Conservation (phyloP, 2,888 invertebrate genomes). For the Hirudinaria manillensis region DNA sequence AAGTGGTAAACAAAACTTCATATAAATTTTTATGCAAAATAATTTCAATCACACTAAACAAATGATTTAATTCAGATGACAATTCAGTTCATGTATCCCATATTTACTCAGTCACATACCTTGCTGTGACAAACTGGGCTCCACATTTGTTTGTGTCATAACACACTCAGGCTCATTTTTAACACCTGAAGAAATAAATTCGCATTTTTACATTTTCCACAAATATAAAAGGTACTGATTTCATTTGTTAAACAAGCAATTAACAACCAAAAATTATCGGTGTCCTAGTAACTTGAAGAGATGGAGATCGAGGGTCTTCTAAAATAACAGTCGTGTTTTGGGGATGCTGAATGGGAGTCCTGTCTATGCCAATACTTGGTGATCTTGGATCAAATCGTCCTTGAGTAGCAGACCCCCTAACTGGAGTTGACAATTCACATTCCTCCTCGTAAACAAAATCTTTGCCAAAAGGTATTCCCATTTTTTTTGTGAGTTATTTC, state of each 20-base stretch:
- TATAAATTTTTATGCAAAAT: too few species aligned
- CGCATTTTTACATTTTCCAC: too few species aligned
- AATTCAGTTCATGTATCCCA: too few species aligned
- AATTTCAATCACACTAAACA: too few species aligned
- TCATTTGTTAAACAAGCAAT: neutral
- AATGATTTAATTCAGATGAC: too few species aligned
- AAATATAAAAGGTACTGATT: too few species aligned
- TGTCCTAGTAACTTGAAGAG: conserved; percentile 24
- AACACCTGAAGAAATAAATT: too few species aligned
- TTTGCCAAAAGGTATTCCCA: neutral
- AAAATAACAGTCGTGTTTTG: neutral
- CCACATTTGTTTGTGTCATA: too few species aligned
- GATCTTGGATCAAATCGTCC: conserved; percentile 34
- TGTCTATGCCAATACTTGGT: conserved; percentile 30
- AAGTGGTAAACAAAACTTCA: too few species aligned
- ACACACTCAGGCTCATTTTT: too few species aligned
- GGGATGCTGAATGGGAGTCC: conserved; percentile 34
- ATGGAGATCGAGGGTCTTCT: conserved; percentile 30
- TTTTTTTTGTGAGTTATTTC: neutral
- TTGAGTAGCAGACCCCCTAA: neutral
- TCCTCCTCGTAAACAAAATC: neutral
- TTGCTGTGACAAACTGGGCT: too few species aligned
- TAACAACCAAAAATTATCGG: conserved; percentile 24
- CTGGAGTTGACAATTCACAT: conserved; percentile 7
- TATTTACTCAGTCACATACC: too few species aligned